Percentiles rank a stretch among this genome's conserved stretches.
Conservation (phyloP, 2,113 vertebrate species). For the Myodes glareolus region DNA sequence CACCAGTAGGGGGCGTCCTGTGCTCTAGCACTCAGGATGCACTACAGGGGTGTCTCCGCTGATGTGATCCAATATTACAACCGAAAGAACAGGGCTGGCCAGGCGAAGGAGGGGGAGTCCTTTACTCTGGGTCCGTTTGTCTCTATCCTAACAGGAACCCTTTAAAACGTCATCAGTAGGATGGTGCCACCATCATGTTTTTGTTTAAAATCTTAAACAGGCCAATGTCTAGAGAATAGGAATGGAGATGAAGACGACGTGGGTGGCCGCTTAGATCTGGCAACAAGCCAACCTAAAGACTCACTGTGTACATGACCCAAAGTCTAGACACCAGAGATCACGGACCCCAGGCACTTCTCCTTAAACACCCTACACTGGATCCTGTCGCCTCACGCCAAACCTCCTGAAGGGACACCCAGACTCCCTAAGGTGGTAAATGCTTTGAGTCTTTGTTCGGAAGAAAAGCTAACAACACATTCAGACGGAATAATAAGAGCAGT, state of each 20-base stretch:
- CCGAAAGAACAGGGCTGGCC: not conserved
- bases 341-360: not conserved
- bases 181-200: accelerated
- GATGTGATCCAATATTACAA: accelerated
- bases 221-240: no score
- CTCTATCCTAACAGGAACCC: not conserved
- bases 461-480: not conserved
- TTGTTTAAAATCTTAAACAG: accelerated
- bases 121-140: not conserved
- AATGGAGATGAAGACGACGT: accelerated
- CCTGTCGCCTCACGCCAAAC: accelerated
- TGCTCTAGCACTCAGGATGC: no score
- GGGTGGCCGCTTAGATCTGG: accelerated
- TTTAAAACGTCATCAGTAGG: not conserved
- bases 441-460: not conserved
- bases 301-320: accelerated
- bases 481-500: not conserved
- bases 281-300: not conserved
- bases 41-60: accelerated
- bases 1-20: not conserved
- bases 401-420: no score
- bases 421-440: accelerated
- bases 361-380: accelerated
- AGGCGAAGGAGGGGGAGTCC: not conserved
- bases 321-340: accelerated